These are phyloP conservation scores for Sebastes minor DNA, from an alignment of 2,797 vertebrate species.

Conservation along the genomic window DNA sequence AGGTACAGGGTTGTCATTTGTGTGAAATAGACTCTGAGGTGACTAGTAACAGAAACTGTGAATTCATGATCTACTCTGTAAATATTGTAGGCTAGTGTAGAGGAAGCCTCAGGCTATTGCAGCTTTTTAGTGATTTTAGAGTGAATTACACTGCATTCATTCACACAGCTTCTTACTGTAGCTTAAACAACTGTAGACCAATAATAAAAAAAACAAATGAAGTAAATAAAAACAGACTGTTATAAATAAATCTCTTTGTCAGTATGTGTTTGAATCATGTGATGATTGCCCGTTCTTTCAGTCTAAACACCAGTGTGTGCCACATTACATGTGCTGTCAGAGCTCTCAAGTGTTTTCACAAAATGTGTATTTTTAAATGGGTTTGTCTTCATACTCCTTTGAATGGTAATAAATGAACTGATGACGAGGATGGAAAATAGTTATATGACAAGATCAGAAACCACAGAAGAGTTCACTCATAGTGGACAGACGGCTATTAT, in stretches of 20 bases:
- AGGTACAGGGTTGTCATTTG: background rate
- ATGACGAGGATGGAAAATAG: background rate
- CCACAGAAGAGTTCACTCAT: background rate
- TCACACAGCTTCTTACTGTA: slow-evolving; percentile 4
- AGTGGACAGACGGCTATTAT: background rate
- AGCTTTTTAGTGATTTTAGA: slow-evolving; percentile 30
- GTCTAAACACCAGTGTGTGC: too few relatives aligned
- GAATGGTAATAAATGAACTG: background rate
- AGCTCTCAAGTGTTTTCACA: too few relatives aligned
- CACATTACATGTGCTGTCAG: background rate
- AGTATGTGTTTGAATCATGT: background rate
- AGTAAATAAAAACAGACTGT: slow-evolving; percentile 14
- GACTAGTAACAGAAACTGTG: slow-evolving; percentile 26
- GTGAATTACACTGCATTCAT: slow-evolving; percentile 2
- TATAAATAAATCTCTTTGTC: background rate
- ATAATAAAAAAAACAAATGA: background rate
- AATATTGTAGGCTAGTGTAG: slow-evolving; percentile 28
- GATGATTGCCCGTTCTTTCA: background rate
- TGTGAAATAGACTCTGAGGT: slow-evolving; percentile 9
- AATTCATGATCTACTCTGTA: slow-evolving; percentile 37
- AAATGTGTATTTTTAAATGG: background rate
- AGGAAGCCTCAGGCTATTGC: background rate
- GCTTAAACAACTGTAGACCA: background rate
- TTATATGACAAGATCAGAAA: background rate
- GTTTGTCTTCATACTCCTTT: background rate